These are phyloP conservation scores for Agonopterix subpropinquella DNA, from an alignment of 2,888 invertebrate species.

Conservation along the genomic window DNA sequence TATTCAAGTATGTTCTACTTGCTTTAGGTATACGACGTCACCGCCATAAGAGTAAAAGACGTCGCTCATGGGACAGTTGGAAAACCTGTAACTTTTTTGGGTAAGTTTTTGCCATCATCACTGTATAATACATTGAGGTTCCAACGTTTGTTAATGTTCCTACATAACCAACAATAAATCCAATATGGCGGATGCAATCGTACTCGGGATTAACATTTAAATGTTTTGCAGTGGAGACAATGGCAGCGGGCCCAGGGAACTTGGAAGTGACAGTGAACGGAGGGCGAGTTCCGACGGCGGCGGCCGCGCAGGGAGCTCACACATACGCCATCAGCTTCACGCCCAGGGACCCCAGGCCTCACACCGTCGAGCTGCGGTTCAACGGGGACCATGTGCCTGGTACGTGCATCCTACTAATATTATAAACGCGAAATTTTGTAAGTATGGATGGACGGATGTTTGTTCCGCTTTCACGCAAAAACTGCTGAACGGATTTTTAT, in stretches of 20 bases:
- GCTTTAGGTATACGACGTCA: slow-evolving; percentile 89
- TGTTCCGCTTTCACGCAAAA: no score
- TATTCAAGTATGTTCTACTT: no score
- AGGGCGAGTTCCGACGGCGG: slow-evolving; percentile 96
- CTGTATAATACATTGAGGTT: background rate
- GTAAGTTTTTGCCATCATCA: slow-evolving; percentile 51
- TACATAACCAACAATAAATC: no score
- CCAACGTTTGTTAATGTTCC: no score
- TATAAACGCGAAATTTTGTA: no score
- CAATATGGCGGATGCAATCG: no score
- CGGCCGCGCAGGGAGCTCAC: slow-evolving; percentile 97
- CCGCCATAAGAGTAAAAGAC: slow-evolving; percentile 95
- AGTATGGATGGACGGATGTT: no score
- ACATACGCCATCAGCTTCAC: slow-evolving; percentile 98
- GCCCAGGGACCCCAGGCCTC: slow-evolving; percentile 91
- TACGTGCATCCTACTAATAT: no score
- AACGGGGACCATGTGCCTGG: slow-evolving; percentile 97
- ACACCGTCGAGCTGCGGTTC: slow-evolving; percentile 96
- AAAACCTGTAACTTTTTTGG: slow-evolving; percentile 93
- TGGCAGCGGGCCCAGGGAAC: slow-evolving; percentile 98
- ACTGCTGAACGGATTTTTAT: no score
- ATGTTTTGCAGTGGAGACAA: slow-evolving; percentile 88
- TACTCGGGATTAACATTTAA: no score
- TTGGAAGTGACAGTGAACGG: slow-evolving; percentile 99
- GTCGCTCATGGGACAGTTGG: slow-evolving; percentile 91